phyloP scores from a whole-genome alignment of 2,888 invertebrate genomes.

The Sepioteuthis lessoniana region DNA sequence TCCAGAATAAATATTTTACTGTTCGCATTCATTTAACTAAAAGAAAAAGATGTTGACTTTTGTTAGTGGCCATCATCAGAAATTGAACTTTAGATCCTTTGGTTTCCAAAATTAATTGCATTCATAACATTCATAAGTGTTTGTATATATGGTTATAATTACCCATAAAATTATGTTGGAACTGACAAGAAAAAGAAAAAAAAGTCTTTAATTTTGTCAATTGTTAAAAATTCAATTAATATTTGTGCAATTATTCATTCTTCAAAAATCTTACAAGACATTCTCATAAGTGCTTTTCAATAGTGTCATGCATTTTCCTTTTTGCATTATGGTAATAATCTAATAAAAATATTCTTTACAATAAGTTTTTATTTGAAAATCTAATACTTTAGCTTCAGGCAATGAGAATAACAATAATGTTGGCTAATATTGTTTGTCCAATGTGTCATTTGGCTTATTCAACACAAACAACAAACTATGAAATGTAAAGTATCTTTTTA shows the following conservation, averaged over 20 bases:
- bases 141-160: too few species aligned
- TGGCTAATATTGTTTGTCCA: not conserved
- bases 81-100: too few species aligned
- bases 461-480: not conserved
- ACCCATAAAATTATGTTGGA: not conserved
- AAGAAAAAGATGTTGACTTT: too few species aligned
- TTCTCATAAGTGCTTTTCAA: not conserved
- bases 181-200: not conserved
- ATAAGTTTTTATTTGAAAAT: conserved; percentile 25
- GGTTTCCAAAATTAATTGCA: too few species aligned
- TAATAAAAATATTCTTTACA: not conserved
- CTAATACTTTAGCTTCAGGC: not conserved
- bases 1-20: too few species aligned
- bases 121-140: too few species aligned
- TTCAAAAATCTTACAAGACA: not conserved
- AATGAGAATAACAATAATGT: not conserved
- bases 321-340: not conserved
- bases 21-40: too few species aligned
- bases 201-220: not conserved
- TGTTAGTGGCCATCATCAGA: too few species aligned
- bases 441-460: not conserved
- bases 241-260: not conserved
- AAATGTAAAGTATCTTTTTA: not conserved
- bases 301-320: not conserved
- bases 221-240: not conserved